Evolutionary conservation across 2,888 invertebrate species (phyloP), one percentile per base, ranked within the genome.

Genomic region (Junonia oenone): DNA sequence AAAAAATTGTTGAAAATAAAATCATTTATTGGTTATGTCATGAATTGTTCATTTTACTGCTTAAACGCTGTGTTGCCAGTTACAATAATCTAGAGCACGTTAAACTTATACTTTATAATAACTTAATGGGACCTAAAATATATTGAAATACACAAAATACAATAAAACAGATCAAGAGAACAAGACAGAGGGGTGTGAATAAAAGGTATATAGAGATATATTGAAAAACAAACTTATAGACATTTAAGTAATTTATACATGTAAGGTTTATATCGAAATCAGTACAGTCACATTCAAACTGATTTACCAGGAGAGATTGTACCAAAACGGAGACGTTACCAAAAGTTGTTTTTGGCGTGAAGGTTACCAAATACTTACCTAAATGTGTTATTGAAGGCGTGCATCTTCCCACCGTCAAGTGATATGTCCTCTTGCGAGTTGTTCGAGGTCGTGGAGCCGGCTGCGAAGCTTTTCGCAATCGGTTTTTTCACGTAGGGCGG

Each of bases 401-500:
- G 94, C 84, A 97, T 94, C 91, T 96, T 96, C 71, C 95, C 95
- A 69, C 94, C 95, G 72, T 96, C 96, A 75, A 95, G 81, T 52
- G 95, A 94, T 66, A 93, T 94, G 81, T 94, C 95, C 76, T 96
- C 96, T 72, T 95, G 95, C 14, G 95, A 94, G 84, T 94, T 94
- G 90, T 94, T 94, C 64, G 93, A 92, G 47, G 94, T 91, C 46
- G 92, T 91, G 55, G 93, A 91, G 5, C 92, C 92, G 9, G 90
- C 91, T 33, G 92, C 92, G 81, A 93, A 94, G 83, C 92, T 94
- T 91, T 94, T 95, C 69, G 93, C 92, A 68, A 94, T 93, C 47
- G 96, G 95, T 81, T 96, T 96, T 92, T 96, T 96, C 79, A 93
- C 92, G 90, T 96, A 96, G 55, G 96, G 96, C 72, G 95, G 95